These are phyloP conservation scores for Drosophila lacertosa DNA, from an alignment of 1,140 invertebrate species.

Conservation along the genomic window DNA sequence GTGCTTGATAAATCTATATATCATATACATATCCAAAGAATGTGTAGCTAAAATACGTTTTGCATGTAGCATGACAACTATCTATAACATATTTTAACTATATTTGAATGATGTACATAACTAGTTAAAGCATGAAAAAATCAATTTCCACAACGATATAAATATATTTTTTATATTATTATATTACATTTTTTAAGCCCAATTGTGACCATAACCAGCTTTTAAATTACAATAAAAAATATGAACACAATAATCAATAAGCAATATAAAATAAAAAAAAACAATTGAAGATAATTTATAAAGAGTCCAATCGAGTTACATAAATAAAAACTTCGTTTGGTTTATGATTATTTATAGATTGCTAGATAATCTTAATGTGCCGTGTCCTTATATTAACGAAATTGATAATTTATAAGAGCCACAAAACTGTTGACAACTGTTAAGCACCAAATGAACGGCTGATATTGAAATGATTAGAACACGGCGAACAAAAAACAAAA, in stretches of 20 bases:
- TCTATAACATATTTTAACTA: not conserved
- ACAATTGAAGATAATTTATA: constrained; percentile 51
- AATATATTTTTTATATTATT: constrained; percentile 7
- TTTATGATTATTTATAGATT: constrained; percentile 49
- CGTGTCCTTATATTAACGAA: constrained; percentile 55
- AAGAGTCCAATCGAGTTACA: constrained; percentile 9
- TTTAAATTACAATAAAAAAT: not conserved
- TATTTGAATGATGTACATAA: constrained; percentile 37
- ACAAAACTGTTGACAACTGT: constrained; percentile 31
- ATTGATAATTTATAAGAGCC: constrained; percentile 68
- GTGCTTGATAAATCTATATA: constrained; percentile 8
- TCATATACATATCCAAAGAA: constrained; percentile 7
- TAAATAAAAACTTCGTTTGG: constrained; percentile 32
- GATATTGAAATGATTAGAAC: constrained; percentile 52
- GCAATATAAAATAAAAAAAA: constrained; percentile 3
- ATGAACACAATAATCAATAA: constrained; percentile 2
- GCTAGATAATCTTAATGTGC: constrained; percentile 67
- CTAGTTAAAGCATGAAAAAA: constrained; percentile 26
- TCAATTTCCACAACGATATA: constrained; percentile 13
- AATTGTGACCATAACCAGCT: constrained; percentile 36
- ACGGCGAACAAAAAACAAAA: not conserved
- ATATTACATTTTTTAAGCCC: constrained; percentile 30
- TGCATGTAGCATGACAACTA: constrained; percentile 11
- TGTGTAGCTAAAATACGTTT: constrained; percentile 1
- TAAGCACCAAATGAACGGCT: constrained; percentile 46